phyloP scores from a whole-genome alignment of 1,140 invertebrate species.

The Batillaria attramentaria region DNA sequence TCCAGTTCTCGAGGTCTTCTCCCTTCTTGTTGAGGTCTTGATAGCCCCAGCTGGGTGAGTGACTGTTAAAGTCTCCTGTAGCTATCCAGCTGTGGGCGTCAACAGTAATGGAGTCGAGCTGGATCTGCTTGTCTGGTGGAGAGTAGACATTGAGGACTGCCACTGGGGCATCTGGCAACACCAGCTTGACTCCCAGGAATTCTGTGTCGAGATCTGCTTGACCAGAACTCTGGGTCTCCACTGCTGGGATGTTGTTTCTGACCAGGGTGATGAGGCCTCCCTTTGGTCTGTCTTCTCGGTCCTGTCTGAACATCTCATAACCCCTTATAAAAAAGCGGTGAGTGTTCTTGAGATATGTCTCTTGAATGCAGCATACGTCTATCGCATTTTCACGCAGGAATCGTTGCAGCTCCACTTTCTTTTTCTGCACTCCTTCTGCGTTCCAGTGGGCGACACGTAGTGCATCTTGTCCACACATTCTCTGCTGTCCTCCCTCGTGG shows the following conservation, averaged over 20 bases:
- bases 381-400: neutral
- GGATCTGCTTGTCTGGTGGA: conserved; percentile 31
- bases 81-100: conserved; percentile 11
- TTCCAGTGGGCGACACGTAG: neutral
- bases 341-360: conserved; percentile 4
- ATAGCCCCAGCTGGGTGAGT: conserved; percentile 36
- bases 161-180: conserved; percentile 12
- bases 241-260: conserved; percentile 22
- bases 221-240: conserved; percentile 23
- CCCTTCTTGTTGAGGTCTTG: conserved; percentile 25
- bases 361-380: neutral
- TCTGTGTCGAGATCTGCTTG: conserved; percentile 29
- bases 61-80: conserved; percentile 36
- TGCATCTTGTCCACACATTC: neutral
- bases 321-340: too few relatives aligned
- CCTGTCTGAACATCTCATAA: conserved; percentile 29
- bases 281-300: conserved; percentile 25
- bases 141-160: conserved; percentile 34
- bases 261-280: conserved; percentile 27
- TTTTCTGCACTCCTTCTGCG: neutral
- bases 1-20: conserved; percentile 17
- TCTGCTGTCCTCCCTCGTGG: neutral
- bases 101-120: neutral
- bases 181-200: conserved; percentile 19
- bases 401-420: neutral